Percentiles rank a stretch among this genome's conserved stretches.
Conservation (phyloP, 2,797 vertebrate species). For the Columba guinea region DNA sequence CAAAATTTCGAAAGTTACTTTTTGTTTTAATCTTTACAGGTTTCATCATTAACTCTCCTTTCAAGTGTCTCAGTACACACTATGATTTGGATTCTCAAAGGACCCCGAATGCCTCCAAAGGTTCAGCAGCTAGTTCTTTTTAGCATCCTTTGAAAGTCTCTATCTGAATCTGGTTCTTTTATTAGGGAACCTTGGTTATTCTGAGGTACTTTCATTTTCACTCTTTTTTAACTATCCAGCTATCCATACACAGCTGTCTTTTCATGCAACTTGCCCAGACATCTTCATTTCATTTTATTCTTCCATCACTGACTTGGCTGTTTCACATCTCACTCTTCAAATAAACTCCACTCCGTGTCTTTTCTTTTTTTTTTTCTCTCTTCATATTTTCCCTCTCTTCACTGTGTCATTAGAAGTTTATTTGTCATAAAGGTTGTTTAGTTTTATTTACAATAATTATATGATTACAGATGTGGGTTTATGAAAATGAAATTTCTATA, state of each 20-base stretch:
- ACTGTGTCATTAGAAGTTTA: neutral
- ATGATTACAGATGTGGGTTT: neutral
- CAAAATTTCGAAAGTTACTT: conserved; percentile 19
- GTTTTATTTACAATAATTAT: neutral
- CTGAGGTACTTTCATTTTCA: neutral
- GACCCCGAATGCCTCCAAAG: neutral
- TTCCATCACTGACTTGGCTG: neutral
- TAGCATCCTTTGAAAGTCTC: neutral
- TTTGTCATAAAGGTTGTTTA: neutral
- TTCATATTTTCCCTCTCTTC: neutral
- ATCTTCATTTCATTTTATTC: neutral
- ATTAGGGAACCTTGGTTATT: neutral
- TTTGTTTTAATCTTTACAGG: neutral
- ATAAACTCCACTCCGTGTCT: neutral
- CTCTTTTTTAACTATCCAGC: neutral
- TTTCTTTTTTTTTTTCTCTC: neutral
- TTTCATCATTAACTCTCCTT: neutral
- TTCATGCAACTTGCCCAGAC: neutral
- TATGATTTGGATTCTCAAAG: conserved; percentile 8
- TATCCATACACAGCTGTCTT: neutral
- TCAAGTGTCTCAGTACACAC: neutral
- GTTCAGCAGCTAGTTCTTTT: neutral
- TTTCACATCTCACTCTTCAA: neutral
- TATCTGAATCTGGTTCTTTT: neutral
- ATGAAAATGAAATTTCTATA: neutral